Evolutionary conservation across 2,113 vertebrate genomes (phyloP).

Genomic region (Pimephales promelas): DNA sequence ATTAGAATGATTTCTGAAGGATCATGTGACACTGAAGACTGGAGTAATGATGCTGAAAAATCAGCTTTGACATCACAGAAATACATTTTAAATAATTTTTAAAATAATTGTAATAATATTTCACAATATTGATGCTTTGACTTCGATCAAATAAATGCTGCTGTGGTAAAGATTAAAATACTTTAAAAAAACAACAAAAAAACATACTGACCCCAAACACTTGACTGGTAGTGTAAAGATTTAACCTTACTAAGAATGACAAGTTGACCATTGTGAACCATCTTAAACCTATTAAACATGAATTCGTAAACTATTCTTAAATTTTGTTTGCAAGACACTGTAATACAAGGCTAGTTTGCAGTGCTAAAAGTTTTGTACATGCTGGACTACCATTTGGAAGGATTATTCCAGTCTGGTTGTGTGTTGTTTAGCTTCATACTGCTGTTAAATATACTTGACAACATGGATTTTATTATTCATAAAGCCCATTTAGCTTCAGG

Average conservation of each 20-base stretch:
- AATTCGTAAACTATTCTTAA: not conserved
- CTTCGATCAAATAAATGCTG: not conserved
- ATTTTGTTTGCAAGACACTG: not conserved
- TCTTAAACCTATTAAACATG: not conserved
- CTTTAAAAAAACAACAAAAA: not conserved
- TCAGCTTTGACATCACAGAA: too few relatives aligned
- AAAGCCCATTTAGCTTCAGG: not conserved
- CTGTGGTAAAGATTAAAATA: not conserved
- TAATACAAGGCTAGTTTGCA: not conserved
- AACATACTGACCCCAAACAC: not conserved
- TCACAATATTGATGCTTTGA: too few relatives aligned
- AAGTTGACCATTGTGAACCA: not conserved
- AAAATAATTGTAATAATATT: too few relatives aligned
- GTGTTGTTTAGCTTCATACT: not conserved
- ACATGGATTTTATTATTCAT: conserved; percentile 6
- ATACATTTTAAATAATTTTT: too few relatives aligned
- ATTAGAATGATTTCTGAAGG: too few relatives aligned
- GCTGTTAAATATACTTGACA: conserved; percentile 22
- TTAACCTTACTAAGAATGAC: not conserved
- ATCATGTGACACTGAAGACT: too few relatives aligned
- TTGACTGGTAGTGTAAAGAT: not conserved
- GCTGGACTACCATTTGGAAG: conserved; percentile 16
- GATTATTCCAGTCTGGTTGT: conserved; percentile 11
- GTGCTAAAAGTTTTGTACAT: not conserved
- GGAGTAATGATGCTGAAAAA: too few relatives aligned